Evolutionary conservation across 1,140 invertebrate genomes (phyloP).

Genomic region (Trachelipus rathkii): DNA sequence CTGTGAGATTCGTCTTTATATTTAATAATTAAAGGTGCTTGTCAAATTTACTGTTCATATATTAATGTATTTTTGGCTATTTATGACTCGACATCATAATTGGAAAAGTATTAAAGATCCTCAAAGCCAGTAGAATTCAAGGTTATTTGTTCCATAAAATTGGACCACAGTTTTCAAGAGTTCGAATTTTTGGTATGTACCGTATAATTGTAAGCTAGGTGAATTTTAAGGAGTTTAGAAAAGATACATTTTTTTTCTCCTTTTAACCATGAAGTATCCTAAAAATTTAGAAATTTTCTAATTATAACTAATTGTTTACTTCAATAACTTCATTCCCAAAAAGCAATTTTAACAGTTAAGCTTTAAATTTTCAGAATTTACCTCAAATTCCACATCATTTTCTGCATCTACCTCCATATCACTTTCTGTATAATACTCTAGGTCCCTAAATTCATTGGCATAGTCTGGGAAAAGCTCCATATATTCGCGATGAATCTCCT

Average conservation of each 20-base stretch:
- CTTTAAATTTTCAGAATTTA: conserved; percentile 30
- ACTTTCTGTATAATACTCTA: conserved; percentile 32
- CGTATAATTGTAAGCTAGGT: conserved; percentile 26
- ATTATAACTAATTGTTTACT: conserved; percentile 46
- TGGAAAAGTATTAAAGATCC: conserved; percentile 37
- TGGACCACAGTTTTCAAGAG: conserved; percentile 34
- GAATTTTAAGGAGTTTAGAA: conserved; percentile 25
- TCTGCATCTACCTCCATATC: conserved; percentile 22
- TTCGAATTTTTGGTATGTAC: conserved; percentile 19
- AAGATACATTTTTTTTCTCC: not conserved
- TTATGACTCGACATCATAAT: conserved; percentile 33
- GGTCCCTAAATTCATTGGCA: conserved; percentile 56
- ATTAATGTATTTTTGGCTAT: conserved; percentile 24
- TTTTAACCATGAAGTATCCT: conserved; percentile 46
- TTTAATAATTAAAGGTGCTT: conserved; percentile 76
- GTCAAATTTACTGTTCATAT: conserved; percentile 31
- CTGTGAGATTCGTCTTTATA: no score
- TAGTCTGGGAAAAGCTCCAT: conserved; percentile 70
- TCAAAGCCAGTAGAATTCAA: conserved; percentile 32
- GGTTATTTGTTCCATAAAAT: conserved; percentile 19
- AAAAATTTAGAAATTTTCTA: conserved; percentile 47
- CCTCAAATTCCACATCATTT: not conserved
- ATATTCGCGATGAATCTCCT: conserved; percentile 66
- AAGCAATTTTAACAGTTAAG: conserved; percentile 48
- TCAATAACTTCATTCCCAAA: conserved; percentile 47